phyloP scores from a whole-genome alignment of 2,113 vertebrate genomes.

The Sturnira hondurensis region DNA sequence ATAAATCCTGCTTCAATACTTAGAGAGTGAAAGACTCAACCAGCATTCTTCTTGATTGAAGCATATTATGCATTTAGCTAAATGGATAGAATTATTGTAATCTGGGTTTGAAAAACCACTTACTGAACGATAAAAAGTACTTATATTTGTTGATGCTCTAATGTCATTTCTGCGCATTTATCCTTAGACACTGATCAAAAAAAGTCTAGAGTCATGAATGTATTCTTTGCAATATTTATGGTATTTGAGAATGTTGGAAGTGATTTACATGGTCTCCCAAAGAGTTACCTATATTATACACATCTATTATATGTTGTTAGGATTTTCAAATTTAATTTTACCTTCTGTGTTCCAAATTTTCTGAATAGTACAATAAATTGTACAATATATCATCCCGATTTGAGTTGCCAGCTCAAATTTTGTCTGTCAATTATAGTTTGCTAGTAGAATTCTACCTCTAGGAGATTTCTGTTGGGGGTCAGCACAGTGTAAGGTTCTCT shows the following conservation, averaged over 20 bases:
- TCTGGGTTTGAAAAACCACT: background rate
- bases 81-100: background rate
- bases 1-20: background rate
- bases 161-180: background rate
- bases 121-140: background rate
- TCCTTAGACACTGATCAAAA: background rate
- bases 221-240: background rate
- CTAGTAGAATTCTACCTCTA: background rate
- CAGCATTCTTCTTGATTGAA: background rate
- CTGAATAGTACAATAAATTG: background rate
- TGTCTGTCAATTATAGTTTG: background rate
- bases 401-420: background rate
- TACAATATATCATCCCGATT: background rate
- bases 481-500: background rate
- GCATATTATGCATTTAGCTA: background rate
- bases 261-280: background rate
- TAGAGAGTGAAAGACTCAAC: background rate
- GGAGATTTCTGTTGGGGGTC: background rate
- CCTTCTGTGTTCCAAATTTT: background rate
- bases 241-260: background rate
- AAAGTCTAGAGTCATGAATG: background rate
- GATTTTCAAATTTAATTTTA: background rate
- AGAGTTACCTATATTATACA: background rate
- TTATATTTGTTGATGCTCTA: background rate
- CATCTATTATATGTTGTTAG: background rate